Conservation (phyloP, 2,797 vertebrate genomes). For the Chaunax sp. region DNA sequence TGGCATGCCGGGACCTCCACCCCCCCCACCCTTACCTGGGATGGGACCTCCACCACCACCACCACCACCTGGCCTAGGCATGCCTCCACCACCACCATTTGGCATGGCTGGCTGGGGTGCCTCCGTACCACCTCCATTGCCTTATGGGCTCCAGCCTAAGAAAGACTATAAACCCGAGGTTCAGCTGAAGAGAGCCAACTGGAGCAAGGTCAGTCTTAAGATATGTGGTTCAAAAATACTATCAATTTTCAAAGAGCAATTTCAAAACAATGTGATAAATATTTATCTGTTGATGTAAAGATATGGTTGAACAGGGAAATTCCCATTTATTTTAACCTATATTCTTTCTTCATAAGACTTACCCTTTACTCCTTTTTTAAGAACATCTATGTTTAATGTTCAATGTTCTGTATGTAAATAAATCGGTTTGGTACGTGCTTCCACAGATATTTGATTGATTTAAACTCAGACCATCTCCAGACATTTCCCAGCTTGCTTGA, state of each 20-base stretch:
- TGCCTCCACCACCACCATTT: conserved; percentile 73
- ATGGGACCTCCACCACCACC: conserved; percentile 56
- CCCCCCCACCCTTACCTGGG: conserved; percentile 74
- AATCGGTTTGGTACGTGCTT: too few species aligned
- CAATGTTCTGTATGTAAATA: too few species aligned
- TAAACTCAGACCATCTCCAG: too few species aligned
- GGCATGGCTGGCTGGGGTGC: conserved; percentile 76
- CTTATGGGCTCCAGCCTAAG: conserved; percentile 86
- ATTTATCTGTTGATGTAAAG: background rate
- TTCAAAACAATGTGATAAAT: background rate
- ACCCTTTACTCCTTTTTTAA: background rate
- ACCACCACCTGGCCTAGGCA: conserved; percentile 63
- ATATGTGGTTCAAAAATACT: background rate
- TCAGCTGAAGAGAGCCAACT: conserved; percentile 86
- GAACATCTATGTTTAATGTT: too few species aligned
- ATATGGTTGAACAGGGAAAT: background rate
- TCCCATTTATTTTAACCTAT: background rate
- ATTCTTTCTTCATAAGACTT: background rate
- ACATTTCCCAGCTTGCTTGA: too few species aligned
- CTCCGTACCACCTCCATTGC: conserved; percentile 74
- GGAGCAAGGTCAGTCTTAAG: conserved; percentile 88
- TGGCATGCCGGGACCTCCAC: conserved; percentile 62
- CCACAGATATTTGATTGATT: too few species aligned
- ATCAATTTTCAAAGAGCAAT: background rate
- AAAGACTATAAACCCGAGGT: conserved; percentile 89